Evolutionary conservation across 2,113 vertebrate genomes (phyloP), one percentile per base, ranked within the genome.

Genomic region (Neolamprologus longior): DNA sequence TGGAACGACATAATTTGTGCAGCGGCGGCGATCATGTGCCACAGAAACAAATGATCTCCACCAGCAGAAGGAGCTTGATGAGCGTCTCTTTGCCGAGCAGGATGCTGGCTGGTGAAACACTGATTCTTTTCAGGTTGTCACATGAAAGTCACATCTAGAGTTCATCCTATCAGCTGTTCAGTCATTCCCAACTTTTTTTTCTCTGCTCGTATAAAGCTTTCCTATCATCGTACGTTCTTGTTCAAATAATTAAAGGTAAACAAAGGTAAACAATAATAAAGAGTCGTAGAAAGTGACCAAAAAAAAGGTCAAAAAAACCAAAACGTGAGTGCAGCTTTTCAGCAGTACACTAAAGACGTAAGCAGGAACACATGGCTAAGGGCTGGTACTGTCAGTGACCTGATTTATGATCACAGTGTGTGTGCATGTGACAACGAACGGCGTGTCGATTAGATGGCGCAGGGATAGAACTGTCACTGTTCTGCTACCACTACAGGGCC

Each of bases 391-490:
- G 94, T 95, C 95, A 93, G 93, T 96, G 96, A 97, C 97, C 97
- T 96, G 96, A 95, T 96, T 97, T 97, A 87, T 83, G 50, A 53
- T 40, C 90, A 57, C 82, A 79, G 52, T 55, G 76, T 97, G 95
- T 96, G 95, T 94, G 95, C 98, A 98, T 98, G 98, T 98, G 98
- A 98, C 97, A 97, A 92, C 95, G 87, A 89, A 95, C 95, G 95
- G 97, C 94, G 97, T 97, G 98, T 96, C 96, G 97, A 96, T 98
- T 97, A 98, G 97, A 97, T 97, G 96, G 96, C 91, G 26, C 96
- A 92, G 96, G 97, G 97, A 98, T 97, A 98, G 97, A 98, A 98
- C 96, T 99, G 98, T 97, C 97, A 96, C 98, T 98, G 98, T 98
- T 98, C 97, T 97, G 91, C 88, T 96, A 96, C 96, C 97, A 97